phyloP scores from a whole-genome alignment of 2,113 vertebrate genomes.

The Rafetus swinhoei region DNA sequence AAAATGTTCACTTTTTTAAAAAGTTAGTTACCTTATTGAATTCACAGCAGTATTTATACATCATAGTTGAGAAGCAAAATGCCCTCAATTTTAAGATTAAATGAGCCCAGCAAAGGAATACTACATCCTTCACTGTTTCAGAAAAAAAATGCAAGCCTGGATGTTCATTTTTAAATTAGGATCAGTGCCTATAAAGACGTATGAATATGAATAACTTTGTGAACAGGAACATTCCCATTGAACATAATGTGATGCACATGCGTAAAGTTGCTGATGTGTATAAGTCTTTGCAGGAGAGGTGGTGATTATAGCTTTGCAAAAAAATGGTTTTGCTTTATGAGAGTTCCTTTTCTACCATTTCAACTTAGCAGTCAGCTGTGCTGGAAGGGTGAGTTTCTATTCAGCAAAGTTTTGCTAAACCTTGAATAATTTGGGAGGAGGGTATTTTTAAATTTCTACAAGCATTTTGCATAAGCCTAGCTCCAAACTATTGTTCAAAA shows the following conservation, averaged over 20 bases:
- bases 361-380: too few relatives aligned
- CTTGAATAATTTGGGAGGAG: too few relatives aligned
- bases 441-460: too few relatives aligned
- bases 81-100: background rate
- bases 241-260: background rate
- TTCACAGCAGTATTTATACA: background rate
- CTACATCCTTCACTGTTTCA: background rate
- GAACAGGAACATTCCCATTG: background rate
- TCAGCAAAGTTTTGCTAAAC: too few relatives aligned
- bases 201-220: background rate
- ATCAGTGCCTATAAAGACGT: background rate
- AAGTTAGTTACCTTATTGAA: background rate
- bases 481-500: too few relatives aligned
- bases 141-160: background rate
- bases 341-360: background rate
- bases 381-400: too few relatives aligned
- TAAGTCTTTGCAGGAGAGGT: background rate
- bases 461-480: too few relatives aligned
- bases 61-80: background rate
- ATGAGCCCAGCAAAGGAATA: rapidly evolving
- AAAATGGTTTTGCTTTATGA: background rate
- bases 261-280: background rate
- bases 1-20: background rate
- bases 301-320: background rate
- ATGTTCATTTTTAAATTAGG: background rate